Conservation (phyloP, 1,140 invertebrate species). For the Eupeodes corollae region DNA sequence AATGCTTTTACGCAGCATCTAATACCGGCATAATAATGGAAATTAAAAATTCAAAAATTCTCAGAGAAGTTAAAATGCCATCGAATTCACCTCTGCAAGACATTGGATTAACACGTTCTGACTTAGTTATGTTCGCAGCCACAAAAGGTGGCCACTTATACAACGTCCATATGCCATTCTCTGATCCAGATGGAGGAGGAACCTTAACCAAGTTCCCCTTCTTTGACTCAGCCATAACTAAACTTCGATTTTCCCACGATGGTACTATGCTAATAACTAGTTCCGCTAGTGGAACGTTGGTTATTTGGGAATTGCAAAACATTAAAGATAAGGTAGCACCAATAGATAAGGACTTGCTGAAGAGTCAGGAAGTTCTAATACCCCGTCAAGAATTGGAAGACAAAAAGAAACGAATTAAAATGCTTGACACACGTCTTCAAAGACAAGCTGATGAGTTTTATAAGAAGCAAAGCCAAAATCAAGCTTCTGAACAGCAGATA, state of each 20-base stretch:
- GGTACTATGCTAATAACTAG: conserved; percentile 66
- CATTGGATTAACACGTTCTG: conserved; percentile 57
- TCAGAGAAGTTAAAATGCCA: conserved; percentile 38
- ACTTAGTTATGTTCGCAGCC: conserved; percentile 63
- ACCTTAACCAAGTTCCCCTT: conserved; percentile 52
- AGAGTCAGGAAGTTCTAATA: conserved; percentile 65
- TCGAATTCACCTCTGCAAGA: conserved; percentile 39
- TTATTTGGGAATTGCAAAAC: conserved; percentile 71
- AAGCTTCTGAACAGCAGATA: conserved; percentile 51
- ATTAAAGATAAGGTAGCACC: conserved; percentile 58
- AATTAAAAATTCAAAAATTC: conserved; percentile 55
- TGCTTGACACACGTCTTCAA: conserved; percentile 51
- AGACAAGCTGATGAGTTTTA: conserved; percentile 61
- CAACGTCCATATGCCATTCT: conserved; percentile 65
- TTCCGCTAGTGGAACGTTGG: conserved; percentile 62
- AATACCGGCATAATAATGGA: conserved; percentile 66
- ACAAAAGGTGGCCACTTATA: conserved; percentile 61
- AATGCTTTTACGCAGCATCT: conserved; percentile 63
- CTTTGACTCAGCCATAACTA: conserved; percentile 35
- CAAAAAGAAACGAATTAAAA: conserved; percentile 49
- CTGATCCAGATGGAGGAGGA: conserved; percentile 55
- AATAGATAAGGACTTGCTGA: conserved; percentile 59
- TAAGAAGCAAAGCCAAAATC: conserved; percentile 57
- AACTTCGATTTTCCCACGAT: conserved; percentile 60
- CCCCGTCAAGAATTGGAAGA: conserved; percentile 51